A percentile compares a stretch with the other conserved stretches of the same genome.
Evolutionary conservation across 2,113 vertebrate genomes (phyloP).

Genomic region (Pagrus major): DNA sequence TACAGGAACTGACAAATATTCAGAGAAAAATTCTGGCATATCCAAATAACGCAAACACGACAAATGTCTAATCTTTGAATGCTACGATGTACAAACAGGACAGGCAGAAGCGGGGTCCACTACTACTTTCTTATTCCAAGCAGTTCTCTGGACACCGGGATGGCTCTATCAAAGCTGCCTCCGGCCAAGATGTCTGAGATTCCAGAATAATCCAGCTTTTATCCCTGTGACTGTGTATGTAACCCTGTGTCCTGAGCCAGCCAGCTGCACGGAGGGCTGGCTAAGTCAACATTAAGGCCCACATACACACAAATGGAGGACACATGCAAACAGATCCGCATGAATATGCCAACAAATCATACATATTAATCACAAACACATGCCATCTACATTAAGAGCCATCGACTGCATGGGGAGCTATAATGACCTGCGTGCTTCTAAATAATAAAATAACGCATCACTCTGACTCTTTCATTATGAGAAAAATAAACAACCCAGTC

Average conservation of each 20-base stretch:
- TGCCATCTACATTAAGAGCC: neutral
- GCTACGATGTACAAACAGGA: slow-evolving; percentile 12
- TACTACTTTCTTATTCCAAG: slow-evolving; percentile 7
- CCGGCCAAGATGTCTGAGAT: slow-evolving; percentile 60
- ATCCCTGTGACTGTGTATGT: slow-evolving; percentile 36
- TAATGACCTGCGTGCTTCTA: slow-evolving; percentile 3
- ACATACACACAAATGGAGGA: neutral
- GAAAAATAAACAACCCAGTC: slow-evolving; percentile 19
- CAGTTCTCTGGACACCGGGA: slow-evolving; percentile 43
- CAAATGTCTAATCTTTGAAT: slow-evolving; percentile 25
- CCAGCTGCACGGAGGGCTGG: slow-evolving; percentile 26
- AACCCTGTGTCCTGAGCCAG: slow-evolving; percentile 27
- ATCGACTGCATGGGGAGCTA: neutral
- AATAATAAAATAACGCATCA: slow-evolving; percentile 12
- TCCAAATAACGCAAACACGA: slow-evolving; percentile 28
- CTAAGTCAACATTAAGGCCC: slow-evolving; percentile 39
- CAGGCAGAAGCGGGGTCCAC: neutral
- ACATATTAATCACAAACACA: neutral
- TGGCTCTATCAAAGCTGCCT: slow-evolving; percentile 54
- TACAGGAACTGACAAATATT: slow-evolving; percentile 41
- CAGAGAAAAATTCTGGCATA: slow-evolving; percentile 36
- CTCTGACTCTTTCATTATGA: slow-evolving; percentile 4
- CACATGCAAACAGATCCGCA: neutral
- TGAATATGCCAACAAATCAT: slow-evolving; percentile 12
- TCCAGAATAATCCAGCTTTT: slow-evolving; percentile 58